Percentiles rank a stretch among this genome's conserved stretches.
phyloP scores from a whole-genome alignment of 2,113 vertebrate species.

The Cyphomyrus plagiostoma region DNA sequence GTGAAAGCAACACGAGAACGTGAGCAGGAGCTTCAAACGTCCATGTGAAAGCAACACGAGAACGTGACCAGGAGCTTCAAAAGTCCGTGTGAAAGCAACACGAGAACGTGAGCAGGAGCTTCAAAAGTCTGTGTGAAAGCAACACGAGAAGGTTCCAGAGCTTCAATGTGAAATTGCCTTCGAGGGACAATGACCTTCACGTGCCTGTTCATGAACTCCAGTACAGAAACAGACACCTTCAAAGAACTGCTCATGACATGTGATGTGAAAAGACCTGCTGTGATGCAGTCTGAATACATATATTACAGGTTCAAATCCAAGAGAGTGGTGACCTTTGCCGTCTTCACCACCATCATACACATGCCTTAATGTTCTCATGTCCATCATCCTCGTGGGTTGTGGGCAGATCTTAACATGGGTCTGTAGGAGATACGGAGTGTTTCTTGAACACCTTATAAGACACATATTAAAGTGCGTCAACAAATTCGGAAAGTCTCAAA shows the following conservation, averaged over 20 bases:
- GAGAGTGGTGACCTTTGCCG: neutral
- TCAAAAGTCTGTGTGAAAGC: no score
- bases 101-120: neutral
- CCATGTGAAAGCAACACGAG: neutral
- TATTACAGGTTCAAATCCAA: neutral
- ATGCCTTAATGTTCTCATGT: neutral
- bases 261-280: neutral
- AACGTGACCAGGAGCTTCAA: neutral
- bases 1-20: neutral
- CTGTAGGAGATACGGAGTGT: neutral
- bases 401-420: neutral
- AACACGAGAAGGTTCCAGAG: neutral
- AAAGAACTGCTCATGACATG: neutral
- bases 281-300: neutral
- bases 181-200: neutral
- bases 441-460: neutral
- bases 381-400: neutral
- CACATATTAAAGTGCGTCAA: neutral
- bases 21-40: neutral
- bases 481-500: neutral
- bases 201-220: neutral
- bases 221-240: neutral
- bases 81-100: neutral
- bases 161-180: neutral
- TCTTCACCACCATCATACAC: neutral